A percentile compares a stretch with the other conserved stretches of the same genome.
These are phyloP conservation scores for Atta cephalotes DNA, from an alignment of 1,140 invertebrate species.

Conservation along the genomic window DNA sequence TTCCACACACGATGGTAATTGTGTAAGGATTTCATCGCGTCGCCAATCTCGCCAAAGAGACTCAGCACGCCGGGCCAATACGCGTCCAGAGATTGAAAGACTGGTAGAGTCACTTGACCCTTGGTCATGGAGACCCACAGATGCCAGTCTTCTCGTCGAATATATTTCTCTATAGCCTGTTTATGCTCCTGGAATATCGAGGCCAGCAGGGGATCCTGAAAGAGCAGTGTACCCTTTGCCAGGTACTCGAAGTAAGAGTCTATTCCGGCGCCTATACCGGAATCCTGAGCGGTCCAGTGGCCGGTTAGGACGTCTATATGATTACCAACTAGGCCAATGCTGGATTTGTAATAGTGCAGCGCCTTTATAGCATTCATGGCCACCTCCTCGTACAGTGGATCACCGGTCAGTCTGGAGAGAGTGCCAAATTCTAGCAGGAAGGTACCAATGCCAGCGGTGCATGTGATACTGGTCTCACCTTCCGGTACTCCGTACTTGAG, in stretches of 20 bases:
- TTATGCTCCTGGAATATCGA: conserved; percentile 96
- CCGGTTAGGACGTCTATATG: conserved; percentile 98
- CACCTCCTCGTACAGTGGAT: conserved; percentile 97
- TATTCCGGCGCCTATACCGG: conserved; percentile 96
- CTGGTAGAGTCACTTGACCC: conserved; percentile 97
- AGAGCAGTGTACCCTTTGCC: conserved; percentile 95
- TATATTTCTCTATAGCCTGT: conserved; percentile 94
- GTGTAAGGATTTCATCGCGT: conserved; percentile 96
- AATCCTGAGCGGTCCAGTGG: conserved; percentile 98
- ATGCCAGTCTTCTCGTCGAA: conserved; percentile 98
- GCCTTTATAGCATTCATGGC: conserved; percentile 96
- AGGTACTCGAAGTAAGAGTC: conserved; percentile 99
- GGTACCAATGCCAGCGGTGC: conserved; percentile 99
- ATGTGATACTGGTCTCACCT: conserved; percentile 98
- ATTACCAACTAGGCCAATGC: conserved; percentile 97
- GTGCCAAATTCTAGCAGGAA: conserved; percentile 99
- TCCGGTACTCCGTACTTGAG: conserved; percentile 96
- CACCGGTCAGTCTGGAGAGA: conserved; percentile 96
- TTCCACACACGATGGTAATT: conserved; percentile 99
- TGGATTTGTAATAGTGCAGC: conserved; percentile 93
- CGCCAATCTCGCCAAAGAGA: conserved; percentile 93
- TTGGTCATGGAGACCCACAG: conserved; percentile 98
- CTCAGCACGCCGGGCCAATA: conserved; percentile 99
- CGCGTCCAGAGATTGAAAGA: conserved; percentile 99
- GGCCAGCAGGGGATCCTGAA: conserved; percentile 95